Evolutionary conservation across 2,888 invertebrate genomes (phyloP).

Genomic region (Drosophila nr. fundita): DNA sequence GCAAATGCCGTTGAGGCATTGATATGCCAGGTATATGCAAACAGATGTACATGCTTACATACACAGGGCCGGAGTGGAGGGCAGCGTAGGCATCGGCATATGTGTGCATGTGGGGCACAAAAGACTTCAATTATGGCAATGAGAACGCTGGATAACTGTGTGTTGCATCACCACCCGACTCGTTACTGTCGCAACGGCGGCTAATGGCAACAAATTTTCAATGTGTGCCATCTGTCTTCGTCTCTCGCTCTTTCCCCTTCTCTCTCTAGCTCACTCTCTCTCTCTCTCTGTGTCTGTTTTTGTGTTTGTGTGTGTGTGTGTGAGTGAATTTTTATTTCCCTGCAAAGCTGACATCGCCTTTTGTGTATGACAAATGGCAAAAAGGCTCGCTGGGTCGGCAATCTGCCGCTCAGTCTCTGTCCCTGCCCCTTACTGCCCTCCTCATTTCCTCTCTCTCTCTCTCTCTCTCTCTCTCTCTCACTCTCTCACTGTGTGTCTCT

Average conservation of each 20-base stretch:
- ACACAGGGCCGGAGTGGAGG: not conserved
- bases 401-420: not conserved
- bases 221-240: conserved; percentile 13
- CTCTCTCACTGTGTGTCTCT: not conserved
- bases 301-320: not conserved
- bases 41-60: not conserved
- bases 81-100: not conserved
- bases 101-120: conserved; percentile 11
- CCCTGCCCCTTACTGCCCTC: not conserved
- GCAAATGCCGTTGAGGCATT: conserved; percentile 2
- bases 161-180: conserved; percentile 31
- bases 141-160: conserved; percentile 51
- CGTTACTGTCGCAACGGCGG: conserved; percentile 34
- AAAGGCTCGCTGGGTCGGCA: conserved; percentile 36
- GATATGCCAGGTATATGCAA: conserved; percentile 3
- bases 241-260: not conserved
- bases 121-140: conserved; percentile 57
- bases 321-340: conserved; percentile 50
- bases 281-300: too few relatives aligned
- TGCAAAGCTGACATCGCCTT: conserved; percentile 58
- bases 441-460: not conserved
- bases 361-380: conserved; percentile 63
- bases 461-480: not conserved
- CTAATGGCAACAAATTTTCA: conserved; percentile 58
- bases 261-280: not conserved